These are phyloP conservation scores for Drosophila aldrichi DNA, from an alignment of 2,888 invertebrate species.

Conservation along the genomic window DNA sequence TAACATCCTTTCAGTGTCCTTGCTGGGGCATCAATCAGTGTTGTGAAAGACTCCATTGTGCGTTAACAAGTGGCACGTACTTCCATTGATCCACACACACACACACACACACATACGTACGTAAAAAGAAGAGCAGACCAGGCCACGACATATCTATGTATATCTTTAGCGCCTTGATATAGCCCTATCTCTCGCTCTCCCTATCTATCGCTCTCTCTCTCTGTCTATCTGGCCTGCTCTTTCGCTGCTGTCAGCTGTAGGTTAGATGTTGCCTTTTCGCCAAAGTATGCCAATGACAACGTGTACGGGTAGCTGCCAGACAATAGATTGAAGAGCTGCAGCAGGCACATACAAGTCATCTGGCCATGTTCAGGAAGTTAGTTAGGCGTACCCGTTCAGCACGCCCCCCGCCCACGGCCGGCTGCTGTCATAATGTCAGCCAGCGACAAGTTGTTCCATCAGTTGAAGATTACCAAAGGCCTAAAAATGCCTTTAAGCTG, in stretches of 20 bases:
- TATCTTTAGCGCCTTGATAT: constrained; percentile 42
- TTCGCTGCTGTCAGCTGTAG: constrained; percentile 28
- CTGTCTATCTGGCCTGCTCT: neutral
- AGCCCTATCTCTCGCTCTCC: neutral
- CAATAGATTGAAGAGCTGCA: constrained; percentile 68
- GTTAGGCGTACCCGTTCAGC: constrained; percentile 61
- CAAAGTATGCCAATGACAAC: constrained; percentile 70
- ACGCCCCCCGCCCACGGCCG: constrained; percentile 27
- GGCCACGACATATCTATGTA: constrained; percentile 58
- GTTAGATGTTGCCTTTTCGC: constrained; percentile 62
- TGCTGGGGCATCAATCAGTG: constrained; percentile 67
- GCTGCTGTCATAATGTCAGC: constrained; percentile 67
- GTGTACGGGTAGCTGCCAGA: constrained; percentile 57
- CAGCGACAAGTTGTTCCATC: constrained; percentile 65
- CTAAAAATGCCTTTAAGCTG: constrained; percentile 19
- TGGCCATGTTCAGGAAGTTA: constrained; percentile 77
- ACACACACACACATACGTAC: constrained; percentile 1
- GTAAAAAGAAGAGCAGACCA: constrained; percentile 19
- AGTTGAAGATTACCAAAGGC: constrained; percentile 4
- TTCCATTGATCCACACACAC: constrained; percentile 54
- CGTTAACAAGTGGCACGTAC: constrained; percentile 76
- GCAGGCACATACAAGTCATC: constrained; percentile 72
- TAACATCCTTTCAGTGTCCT: constrained; percentile 24
- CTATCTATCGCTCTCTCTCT: neutral
- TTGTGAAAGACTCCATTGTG: constrained; percentile 65